phyloP scores from a whole-genome alignment of 2,113 vertebrate genomes.

The Orcinus orca region DNA sequence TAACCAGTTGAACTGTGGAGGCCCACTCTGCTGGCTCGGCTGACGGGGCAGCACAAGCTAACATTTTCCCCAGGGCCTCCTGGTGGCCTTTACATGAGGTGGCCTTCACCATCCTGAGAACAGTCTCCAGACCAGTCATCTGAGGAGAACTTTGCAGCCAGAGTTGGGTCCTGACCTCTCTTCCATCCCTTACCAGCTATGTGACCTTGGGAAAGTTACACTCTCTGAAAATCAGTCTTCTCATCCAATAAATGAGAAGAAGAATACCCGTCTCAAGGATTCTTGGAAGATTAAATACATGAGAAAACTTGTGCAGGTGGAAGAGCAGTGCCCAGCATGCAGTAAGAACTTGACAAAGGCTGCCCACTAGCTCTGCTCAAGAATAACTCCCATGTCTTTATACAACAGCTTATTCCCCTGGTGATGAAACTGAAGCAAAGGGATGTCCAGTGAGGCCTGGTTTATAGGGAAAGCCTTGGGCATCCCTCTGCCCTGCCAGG shows the following conservation, averaged over 20 bases:
- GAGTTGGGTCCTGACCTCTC: not conserved
- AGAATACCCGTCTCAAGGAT: not conserved
- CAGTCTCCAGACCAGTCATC: not conserved
- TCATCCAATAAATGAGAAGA: not conserved
- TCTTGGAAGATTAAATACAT: not conserved
- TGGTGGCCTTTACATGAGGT: not conserved
- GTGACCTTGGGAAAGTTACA: not conserved
- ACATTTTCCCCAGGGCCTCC: not conserved
- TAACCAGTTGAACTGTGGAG: slow-evolving; percentile 34
- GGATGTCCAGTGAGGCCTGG: not conserved
- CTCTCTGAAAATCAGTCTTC: not conserved
- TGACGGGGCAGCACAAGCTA: not conserved
- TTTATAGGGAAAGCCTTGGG: not conserved
- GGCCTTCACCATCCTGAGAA: not conserved
- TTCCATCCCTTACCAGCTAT: not conserved
- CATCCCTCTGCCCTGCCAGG: not conserved
- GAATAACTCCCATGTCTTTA: not conserved
- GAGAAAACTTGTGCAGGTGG: not conserved
- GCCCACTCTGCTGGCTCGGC: not conserved
- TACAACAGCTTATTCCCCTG: not conserved
- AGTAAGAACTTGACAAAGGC: not conserved
- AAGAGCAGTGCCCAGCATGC: not conserved
- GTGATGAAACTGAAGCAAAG: not conserved
- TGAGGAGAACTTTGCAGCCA: not conserved
- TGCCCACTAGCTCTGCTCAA: not conserved